Percentiles rank a stretch among this genome's conserved stretches.
These are phyloP conservation scores for Halcyon senegalensis DNA, from an alignment of 2,113 vertebrate genomes.

Conservation along the genomic window DNA sequence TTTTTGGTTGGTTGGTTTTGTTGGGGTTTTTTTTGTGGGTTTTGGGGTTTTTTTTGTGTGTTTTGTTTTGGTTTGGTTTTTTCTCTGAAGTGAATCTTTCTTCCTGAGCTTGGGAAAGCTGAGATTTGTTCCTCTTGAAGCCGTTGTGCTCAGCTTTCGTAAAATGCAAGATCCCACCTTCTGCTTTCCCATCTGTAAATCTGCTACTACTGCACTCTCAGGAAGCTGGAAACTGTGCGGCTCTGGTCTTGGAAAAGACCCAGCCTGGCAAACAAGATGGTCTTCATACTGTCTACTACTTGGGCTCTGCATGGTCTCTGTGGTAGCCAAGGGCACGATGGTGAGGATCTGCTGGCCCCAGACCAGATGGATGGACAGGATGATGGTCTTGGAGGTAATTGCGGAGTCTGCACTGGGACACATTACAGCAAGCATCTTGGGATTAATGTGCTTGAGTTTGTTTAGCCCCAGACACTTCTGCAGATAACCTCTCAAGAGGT, in stretches of 20 bases:
- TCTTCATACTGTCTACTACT: background rate
- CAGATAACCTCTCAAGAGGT: constrained; percentile 53
- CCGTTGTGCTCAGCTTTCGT: background rate
- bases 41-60: too few species aligned
- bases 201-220: background rate
- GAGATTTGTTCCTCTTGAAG: background rate
- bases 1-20: too few species aligned
- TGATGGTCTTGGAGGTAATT: background rate
- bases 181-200: background rate
- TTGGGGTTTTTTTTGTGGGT: too few species aligned
- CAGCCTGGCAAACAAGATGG: background rate
- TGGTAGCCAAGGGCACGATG: background rate
- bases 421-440: constrained; percentile 19
- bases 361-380: constrained; percentile 51
- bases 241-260: background rate
- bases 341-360: constrained; percentile 46
- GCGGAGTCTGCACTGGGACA: constrained; percentile 42
- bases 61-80: too few species aligned
- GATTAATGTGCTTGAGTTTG: constrained; percentile 55
- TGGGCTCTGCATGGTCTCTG: rapidly evolving
- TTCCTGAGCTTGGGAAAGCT: background rate
- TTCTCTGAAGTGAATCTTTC: background rate
- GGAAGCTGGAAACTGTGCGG: background rate
- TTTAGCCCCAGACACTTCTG: constrained; percentile 49
- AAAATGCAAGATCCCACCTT: background rate